Base-by-base conservation (phyloP, 2,113 vertebrate species). In the Cebus imitator region DNA sequence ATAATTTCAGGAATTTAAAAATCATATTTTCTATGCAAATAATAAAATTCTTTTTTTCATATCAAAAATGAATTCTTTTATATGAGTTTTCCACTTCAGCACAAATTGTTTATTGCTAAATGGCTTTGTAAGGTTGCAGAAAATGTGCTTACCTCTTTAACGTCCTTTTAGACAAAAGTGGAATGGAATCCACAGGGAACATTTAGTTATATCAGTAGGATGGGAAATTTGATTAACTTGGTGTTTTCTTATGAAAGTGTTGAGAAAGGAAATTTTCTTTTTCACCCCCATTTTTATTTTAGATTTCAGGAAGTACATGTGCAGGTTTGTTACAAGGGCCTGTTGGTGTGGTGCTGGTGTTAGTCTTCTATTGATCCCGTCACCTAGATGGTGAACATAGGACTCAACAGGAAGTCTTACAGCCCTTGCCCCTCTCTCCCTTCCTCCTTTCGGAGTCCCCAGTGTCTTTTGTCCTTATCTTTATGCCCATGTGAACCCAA, bases 101-200 rank as follows among this genome's bases (percentile, higher is more conserved):
- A 87, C 35, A 91, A 92, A 79, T 94, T 66, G 78, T 66, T 81
- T 86, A 35, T 76, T 68, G 4, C 11, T 37, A n/a, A 70, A n/a
- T 50, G 13, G 16, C 43, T 92, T 83, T 17, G 25, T 57, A 88
- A 81, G 64, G 45, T 16, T 93, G 1, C 7, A 75, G 7, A 21
- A 93, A 94, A 75, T 90, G 50, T 0, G 2, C 23, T 91, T 57
- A 17, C 27, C 5, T 91, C 83, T 52, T 82, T 84, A 68, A 61
- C 52, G 72, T 72, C 23, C 45, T 96, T 92, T 92, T 91, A 91
- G 75, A 81, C 23, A 70, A 93, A 96, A 75, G 40, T 30, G 32
- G 25, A 48, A 75, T 78, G 3, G 6, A 81, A 43, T 55, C 11
- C 48, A 48, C 30, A 70, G n/a, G 18, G 27, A 81, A 55, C 5